Evolutionary conservation across 2,888 invertebrate genomes (phyloP).

Genomic region (Ariolimax columbianus): DNA sequence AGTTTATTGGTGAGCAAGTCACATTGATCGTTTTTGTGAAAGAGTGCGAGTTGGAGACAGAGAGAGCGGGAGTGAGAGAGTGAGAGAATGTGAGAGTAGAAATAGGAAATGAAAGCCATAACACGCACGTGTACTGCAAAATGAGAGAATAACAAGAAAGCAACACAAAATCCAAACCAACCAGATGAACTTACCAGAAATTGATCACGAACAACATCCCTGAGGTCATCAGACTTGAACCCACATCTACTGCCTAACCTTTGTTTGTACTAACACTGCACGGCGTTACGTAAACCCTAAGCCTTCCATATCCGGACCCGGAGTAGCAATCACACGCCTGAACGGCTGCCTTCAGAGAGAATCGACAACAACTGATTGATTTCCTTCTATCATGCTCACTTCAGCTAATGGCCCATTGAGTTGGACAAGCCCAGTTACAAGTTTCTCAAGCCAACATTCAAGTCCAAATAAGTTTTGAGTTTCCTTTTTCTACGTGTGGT

Average conservation of each 20-base stretch:
- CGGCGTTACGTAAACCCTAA: neutral
- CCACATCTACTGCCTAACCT: neutral
- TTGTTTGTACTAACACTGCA: neutral
- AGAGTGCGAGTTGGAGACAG: too few relatives aligned
- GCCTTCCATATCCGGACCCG: neutral
- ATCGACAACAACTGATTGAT: neutral
- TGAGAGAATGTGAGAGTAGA: too few relatives aligned
- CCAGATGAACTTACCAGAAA: conserved; percentile 64
- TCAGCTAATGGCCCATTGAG: neutral
- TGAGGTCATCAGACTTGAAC: conserved; percentile 60
- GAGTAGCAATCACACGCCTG: neutral
- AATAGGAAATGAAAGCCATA: too few relatives aligned
- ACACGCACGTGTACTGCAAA: too few relatives aligned
- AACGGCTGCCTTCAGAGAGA: neutral
- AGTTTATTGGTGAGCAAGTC: too few relatives aligned
- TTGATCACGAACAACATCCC: conserved; percentile 69
- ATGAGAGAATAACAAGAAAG: too few relatives aligned
- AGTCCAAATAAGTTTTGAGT: neutral
- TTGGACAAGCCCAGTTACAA: neutral
- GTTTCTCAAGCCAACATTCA: neutral
- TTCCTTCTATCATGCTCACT: neutral
- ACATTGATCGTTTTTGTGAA: too few relatives aligned
- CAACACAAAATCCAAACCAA: neutral
- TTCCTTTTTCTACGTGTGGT: neutral
- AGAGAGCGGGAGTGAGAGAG: too few relatives aligned